Percentiles rank a stretch among this genome's conserved stretches.
phyloP scores from a whole-genome alignment of 2,113 vertebrate species.

The Psilopogon haemacephalus region DNA sequence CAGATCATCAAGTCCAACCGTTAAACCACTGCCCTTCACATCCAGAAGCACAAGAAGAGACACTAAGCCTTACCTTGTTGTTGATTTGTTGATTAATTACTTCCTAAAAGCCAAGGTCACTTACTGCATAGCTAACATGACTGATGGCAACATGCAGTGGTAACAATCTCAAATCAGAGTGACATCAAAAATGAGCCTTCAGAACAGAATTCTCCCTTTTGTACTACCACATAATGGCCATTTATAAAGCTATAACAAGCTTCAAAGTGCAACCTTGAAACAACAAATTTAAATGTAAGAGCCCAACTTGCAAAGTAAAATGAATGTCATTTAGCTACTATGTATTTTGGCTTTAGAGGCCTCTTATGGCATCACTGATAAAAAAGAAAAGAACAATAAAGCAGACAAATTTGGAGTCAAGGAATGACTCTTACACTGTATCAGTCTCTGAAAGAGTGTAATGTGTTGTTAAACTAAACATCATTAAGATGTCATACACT shows the following conservation, averaged over 20 bases:
- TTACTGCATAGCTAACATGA: neutral
- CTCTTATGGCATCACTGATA: neutral
- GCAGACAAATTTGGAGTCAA: neutral
- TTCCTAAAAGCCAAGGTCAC: neutral
- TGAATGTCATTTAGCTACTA: neutral
- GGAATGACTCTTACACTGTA: neutral
- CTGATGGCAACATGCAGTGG: neutral
- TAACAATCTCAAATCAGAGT: conserved; percentile 16
- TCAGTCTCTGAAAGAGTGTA: neutral
- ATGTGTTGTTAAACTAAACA: neutral
- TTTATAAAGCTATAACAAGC: conserved; percentile 6
- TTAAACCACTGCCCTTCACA: neutral
- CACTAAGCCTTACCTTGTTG: neutral
- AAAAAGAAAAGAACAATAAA: conserved; percentile 24
- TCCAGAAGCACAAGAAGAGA: neutral
- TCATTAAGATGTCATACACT: neutral
- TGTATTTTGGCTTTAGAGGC: neutral
- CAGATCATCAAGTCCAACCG: too few relatives aligned
- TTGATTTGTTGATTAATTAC: conserved; percentile 29
- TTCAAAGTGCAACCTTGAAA: neutral
- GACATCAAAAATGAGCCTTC: neutral
- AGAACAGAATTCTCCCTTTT: neutral
- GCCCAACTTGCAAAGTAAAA: conserved; percentile 4
- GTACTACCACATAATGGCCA: neutral
- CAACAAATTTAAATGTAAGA: neutral